Base-by-base conservation (phyloP, 2,113 vertebrate genomes). In the Lates calcarifer region DNA sequence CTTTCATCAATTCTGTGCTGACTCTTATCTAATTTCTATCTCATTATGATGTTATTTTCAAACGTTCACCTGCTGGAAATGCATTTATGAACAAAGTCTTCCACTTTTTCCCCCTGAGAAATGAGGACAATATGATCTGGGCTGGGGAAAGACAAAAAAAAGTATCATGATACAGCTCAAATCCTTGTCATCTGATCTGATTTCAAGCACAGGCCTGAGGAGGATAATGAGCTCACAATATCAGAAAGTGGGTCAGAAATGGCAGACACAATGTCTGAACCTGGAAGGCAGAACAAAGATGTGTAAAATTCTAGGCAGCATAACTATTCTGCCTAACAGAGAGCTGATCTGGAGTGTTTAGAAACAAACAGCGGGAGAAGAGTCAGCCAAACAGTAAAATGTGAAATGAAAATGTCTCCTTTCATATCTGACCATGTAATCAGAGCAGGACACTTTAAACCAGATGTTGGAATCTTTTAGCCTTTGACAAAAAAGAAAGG, bases 211-310 rank as follows among this genome's bases (percentile, higher is more conserved):
- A 53, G 57, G 15, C 76, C 43, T 13, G 66, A 60, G 60, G 68
- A 66, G 17, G n/a, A 64, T 4, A 62, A 57, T 29, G 58, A 78
- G 56, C 70, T 64, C 66, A 81, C 49, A 76, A 24, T 0, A 3
- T 33, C 60, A 74, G 51, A 70, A 83, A 83, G 51, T 76, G 57
- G 60, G 82, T 77, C 68, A 68, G 22, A 76, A 28, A 49, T 49
- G 31, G 55, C 26, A 18, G 41, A 60, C 7, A 11, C 22, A 43
- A 26, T 3, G 15, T 20, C 43, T 51, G 1, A 17, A 79, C 31
- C 72, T 58, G 53, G 56, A 37, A 24, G 39, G 41, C n/a, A 37
- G 63, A 75, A 76, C 17, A 65, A 55, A 69, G 37, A 24, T 41
- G 39, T 35, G 43, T 31, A 37, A 67, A 43, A 61, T 3, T 43